These are phyloP conservation scores for Oxyura jamaicensis DNA, from an alignment of 2,113 vertebrate genomes.

Conservation along the genomic window DNA sequence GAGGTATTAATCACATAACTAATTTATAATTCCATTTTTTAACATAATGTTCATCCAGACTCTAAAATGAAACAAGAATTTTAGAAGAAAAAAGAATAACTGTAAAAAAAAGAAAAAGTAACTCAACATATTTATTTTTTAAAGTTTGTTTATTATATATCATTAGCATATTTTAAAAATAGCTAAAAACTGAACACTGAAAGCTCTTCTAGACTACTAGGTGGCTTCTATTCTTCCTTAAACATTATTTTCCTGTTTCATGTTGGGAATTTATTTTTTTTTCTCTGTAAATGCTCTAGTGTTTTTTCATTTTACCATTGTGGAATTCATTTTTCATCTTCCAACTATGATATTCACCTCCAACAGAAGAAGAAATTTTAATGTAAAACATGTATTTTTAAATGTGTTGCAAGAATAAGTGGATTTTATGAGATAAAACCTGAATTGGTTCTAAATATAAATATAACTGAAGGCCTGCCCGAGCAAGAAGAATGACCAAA, in stretches of 20 bases:
- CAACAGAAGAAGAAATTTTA: not conserved
- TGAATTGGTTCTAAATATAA: not conserved
- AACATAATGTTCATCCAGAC: not conserved
- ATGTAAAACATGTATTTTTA: not conserved
- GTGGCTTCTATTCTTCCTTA: not conserved
- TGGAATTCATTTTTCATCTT: not conserved
- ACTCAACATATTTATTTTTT: not conserved
- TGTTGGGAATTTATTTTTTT: not conserved
- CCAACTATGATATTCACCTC: not conserved
- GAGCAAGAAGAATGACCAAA: not conserved
- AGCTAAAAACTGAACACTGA: not conserved
- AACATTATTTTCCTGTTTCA: not conserved
- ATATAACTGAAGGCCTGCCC: not conserved
- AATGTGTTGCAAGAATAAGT: not conserved
- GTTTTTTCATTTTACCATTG: not conserved
- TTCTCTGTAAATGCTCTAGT: not conserved
- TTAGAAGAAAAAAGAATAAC: not conserved
- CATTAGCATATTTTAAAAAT: not conserved
- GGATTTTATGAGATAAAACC: not conserved
- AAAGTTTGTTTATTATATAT: not conserved
- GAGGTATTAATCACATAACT: conserved; percentile 42
- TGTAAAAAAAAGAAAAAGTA: not conserved
- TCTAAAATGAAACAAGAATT: not conserved
- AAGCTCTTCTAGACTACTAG: not conserved
- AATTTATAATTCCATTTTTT: conserved; percentile 51